phyloP scores from a whole-genome alignment of 2,888 invertebrate species.

The Alloscopus bannaensis region DNA sequence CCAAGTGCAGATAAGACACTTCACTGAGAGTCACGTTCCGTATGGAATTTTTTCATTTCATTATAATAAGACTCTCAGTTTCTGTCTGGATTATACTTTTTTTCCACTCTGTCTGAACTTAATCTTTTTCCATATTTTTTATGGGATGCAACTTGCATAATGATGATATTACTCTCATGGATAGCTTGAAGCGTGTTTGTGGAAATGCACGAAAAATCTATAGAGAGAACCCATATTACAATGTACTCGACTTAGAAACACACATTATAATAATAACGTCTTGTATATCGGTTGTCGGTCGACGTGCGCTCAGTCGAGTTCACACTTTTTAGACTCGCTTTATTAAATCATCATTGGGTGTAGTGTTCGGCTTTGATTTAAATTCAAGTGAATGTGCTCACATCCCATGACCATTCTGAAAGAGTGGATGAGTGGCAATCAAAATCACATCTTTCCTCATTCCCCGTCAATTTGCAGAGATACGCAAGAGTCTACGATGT shows the following conservation, averaged over 20 bases:
- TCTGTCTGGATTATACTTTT: background rate
- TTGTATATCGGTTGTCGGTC: conserved; percentile 1
- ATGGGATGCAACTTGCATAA: conserved; percentile 46
- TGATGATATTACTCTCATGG: conserved; percentile 53
- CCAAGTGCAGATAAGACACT: background rate
- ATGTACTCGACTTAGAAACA: background rate
- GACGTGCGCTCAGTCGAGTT: conserved; percentile 30
- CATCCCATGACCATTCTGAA: conserved; percentile 13
- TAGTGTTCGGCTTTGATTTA: background rate
- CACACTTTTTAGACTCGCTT: conserved; percentile 29
- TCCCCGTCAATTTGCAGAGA: background rate
- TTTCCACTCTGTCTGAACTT: background rate
- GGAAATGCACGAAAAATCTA: background rate
- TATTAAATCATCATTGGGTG: conserved; percentile 44
- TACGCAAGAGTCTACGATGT: background rate
- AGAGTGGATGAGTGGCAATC: background rate
- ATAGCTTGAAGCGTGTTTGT: conserved; percentile 22
- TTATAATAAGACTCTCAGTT: conserved; percentile 43
- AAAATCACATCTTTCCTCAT: background rate
- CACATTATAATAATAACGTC: background rate
- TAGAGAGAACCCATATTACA: background rate
- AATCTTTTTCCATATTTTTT: conserved; percentile 27
- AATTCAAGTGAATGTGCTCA: background rate
- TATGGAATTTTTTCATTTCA: conserved; percentile 66
- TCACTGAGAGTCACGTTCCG: conserved; percentile 65